Base-by-base conservation (phyloP, 2,888 invertebrate genomes). In the Norana najaformis region DNA sequence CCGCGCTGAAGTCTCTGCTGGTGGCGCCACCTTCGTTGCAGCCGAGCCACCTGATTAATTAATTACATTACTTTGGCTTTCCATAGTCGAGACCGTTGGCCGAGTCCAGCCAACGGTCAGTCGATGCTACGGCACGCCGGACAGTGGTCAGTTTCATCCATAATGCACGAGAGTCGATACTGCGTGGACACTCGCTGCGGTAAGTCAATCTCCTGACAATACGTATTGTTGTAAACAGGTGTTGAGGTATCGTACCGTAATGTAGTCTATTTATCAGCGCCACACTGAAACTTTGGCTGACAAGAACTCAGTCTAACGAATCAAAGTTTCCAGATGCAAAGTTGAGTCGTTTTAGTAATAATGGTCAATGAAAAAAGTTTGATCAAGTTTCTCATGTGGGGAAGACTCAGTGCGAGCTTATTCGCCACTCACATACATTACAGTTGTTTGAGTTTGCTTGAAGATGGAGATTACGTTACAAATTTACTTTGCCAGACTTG, bases 21-120 rank as follows among this genome's bases (percentile, higher is more conserved):
- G 69, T 69, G 69, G 69, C 69, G 13, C n/a, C 69, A 69, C 69
- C 13, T 30, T 69, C 69, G 69, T n/a, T 69, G 69, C 69, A 69
- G 69, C 69, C 69, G n/a, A 69, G 30, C 69, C 30, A 69, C 69
- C n/a, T 69, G 69, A 69, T 69, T 69, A 69, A 69, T 69, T 69
- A 69, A 69, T 69, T 69, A 69, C 69, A 69, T 69, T 69, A 69
- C 69, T 69, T 69, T 69, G 69, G 69, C 69, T 69, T 69, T 69
- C 69, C 69, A 69, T n/a, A 69, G 69, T n/a, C n/a, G 69, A 69
- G 69, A 53, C 69, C 11, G 69, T 1, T 69, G 69, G 69, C 23
- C 53, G 53, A 30, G 53, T 53, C 53, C 53, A 53, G 53, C 53
- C 53, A 53, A 53, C 53, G 53, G 53, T 69, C 69, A 69, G 69